Conservation (phyloP, 2,113 vertebrate species). For the Hystrix brachyura region DNA sequence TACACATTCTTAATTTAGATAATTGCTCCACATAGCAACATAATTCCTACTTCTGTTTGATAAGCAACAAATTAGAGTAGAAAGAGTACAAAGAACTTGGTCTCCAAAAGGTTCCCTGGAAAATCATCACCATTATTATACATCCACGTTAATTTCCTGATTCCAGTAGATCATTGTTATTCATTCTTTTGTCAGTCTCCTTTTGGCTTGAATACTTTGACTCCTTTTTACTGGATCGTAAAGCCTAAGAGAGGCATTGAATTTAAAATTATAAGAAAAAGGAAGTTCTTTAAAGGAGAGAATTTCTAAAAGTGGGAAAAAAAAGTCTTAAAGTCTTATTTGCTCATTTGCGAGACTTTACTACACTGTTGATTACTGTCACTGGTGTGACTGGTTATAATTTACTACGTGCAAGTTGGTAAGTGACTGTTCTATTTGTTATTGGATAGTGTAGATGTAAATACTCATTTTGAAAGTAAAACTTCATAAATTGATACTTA, state of each 20-base stretch:
- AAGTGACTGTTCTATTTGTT: background rate
- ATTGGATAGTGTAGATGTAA: constrained; percentile 8
- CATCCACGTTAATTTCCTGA: background rate
- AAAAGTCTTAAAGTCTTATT: background rate
- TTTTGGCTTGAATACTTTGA: constrained; percentile 44
- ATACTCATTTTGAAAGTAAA: constrained; percentile 26
- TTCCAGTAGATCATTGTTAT: background rate
- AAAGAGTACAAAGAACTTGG: background rate
- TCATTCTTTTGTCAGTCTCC: background rate
- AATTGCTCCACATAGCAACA: background rate
- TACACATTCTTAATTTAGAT: constrained; percentile 52
- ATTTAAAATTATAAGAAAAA: constrained; percentile 32
- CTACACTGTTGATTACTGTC: background rate
- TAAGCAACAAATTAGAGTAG: constrained; percentile 43
- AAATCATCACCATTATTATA: background rate
- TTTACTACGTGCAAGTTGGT: background rate
- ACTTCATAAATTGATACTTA: background rate
- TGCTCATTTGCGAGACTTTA: constrained; percentile 12
- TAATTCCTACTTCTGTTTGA: constrained; percentile 11
- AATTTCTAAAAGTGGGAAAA: background rate
- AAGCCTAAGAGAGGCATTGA: background rate
- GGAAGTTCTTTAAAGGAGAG: background rate
- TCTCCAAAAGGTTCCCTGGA: background rate
- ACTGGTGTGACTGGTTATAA: constrained; percentile 11
- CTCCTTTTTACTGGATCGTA: background rate